These are phyloP conservation scores for Albula glossodonta DNA, from an alignment of 2,113 vertebrate species.

Conservation along the genomic window DNA sequence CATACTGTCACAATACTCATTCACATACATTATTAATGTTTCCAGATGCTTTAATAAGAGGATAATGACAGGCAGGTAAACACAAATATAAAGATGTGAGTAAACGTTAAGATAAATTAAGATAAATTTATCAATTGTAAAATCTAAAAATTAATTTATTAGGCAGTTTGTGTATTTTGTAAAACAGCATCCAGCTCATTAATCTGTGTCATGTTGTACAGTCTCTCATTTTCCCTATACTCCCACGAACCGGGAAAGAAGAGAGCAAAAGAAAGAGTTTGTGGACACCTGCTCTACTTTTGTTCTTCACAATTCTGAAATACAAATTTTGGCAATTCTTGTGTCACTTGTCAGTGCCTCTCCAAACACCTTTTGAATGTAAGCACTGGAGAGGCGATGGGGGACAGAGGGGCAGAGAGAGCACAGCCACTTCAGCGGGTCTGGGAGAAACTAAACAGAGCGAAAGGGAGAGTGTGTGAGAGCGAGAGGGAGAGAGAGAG, in stretches of 20 bases:
- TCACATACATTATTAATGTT: not conserved
- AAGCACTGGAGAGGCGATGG: conserved; percentile 35
- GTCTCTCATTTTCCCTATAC: not conserved
- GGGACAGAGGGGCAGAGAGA: not conserved
- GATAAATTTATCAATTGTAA: not conserved
- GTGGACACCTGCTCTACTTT: conserved; percentile 44
- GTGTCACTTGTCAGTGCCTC: conserved; percentile 49
- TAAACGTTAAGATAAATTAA: not conserved
- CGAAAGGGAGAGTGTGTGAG: conserved; percentile 40
- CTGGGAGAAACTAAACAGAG: conserved; percentile 47
- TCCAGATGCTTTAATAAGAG: too few species aligned
- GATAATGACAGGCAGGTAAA: too few species aligned
- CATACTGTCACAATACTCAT: not conserved
- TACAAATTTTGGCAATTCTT: conserved; percentile 61
- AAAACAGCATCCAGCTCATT: not conserved
- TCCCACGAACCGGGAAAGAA: not conserved
- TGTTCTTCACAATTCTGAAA: conserved; percentile 42
- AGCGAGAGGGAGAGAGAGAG: conserved; percentile 32
- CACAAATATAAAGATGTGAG: not conserved
- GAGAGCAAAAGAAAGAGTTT: not conserved
- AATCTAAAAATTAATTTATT: not conserved
- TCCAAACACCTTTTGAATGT: conserved; percentile 61
- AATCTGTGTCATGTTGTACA: not conserved
- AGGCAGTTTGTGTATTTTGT: not conserved
- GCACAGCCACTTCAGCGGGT: conserved; percentile 54